phyloP scores from a whole-genome alignment of 2,888 invertebrate species.

The Deilephila elpenor region DNA sequence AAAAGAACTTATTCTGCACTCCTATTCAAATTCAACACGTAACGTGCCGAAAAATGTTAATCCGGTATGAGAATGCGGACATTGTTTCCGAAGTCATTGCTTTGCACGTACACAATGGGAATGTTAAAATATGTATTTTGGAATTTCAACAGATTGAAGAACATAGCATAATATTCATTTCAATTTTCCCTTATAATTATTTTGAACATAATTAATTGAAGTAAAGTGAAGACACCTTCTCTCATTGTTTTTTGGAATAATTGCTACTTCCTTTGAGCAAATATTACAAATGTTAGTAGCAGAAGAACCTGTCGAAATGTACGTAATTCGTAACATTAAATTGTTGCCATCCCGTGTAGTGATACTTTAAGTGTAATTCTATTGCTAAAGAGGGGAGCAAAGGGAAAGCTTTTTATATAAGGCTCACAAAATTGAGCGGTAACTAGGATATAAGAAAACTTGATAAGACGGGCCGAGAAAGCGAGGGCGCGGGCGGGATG shows the following conservation, averaged over 20 bases:
- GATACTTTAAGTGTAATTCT: slow-evolving; percentile 69
- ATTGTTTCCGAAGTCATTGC: slow-evolving; percentile 36
- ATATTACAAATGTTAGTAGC: background rate
- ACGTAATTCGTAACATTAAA: slow-evolving; percentile 40
- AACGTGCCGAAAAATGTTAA: slow-evolving; percentile 35
- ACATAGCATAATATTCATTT: background rate
- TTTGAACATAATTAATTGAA: no score
- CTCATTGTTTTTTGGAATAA: background rate
- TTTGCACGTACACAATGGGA: background rate
- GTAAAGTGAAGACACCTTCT: no score
- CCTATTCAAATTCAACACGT: slow-evolving; percentile 45
- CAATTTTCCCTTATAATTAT: no score
- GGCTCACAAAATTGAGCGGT: slow-evolving; percentile 78
- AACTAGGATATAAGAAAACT: slow-evolving; percentile 80
- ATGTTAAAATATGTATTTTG: no score
- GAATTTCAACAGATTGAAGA: background rate
- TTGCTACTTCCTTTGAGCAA: background rate
- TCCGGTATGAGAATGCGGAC: slow-evolving; percentile 32
- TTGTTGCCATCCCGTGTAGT: slow-evolving; percentile 57
- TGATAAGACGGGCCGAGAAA: slow-evolving; percentile 73
- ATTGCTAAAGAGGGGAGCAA: slow-evolving; percentile 61
- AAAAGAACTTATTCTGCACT: slow-evolving; percentile 61
- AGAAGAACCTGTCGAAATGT: background rate
- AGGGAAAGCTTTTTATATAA: slow-evolving; percentile 70
- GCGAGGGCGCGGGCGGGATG: slow-evolving; percentile 64